These are phyloP conservation scores for Morus bassanus DNA, from an alignment of 2,797 vertebrate species.

Conservation along the genomic window DNA sequence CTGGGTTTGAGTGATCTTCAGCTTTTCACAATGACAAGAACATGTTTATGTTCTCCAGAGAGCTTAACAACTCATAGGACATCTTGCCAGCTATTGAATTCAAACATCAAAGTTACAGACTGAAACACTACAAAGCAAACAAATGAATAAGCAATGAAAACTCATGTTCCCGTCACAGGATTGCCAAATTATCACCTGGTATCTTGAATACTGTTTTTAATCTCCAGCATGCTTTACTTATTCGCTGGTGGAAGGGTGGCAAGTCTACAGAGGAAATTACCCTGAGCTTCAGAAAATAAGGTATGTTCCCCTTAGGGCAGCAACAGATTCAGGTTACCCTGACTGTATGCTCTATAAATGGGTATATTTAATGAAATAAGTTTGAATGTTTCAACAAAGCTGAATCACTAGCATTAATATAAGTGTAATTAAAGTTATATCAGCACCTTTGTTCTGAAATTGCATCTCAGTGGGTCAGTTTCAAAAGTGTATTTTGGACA, in stretches of 20 bases:
- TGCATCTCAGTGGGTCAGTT: background rate
- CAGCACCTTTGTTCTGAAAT: background rate
- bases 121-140: background rate
- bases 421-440: background rate
- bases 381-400: background rate
- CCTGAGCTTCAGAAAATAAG: conserved; percentile 51
- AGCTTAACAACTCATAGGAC: background rate
- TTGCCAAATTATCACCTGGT: conserved; percentile 53
- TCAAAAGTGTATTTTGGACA: background rate
- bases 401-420: background rate
- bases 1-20: background rate
- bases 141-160: conserved; percentile 29
- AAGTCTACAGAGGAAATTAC: conserved; percentile 22
- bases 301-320: conserved; percentile 5
- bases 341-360: background rate
- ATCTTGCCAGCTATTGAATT: background rate
- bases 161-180: background rate
- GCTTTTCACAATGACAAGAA: background rate
- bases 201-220: conserved; percentile 22
- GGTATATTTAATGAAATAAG: conserved; percentile 4
- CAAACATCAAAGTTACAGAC: background rate
- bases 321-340: conserved; percentile 24
- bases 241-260: background rate
- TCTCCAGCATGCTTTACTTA: conserved; percentile 22
- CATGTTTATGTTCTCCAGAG: background rate